Evolutionary conservation across 2,888 invertebrate genomes (phyloP), one percentile per base, ranked within the genome.

Genomic region (Clistopyga incitator): DNA sequence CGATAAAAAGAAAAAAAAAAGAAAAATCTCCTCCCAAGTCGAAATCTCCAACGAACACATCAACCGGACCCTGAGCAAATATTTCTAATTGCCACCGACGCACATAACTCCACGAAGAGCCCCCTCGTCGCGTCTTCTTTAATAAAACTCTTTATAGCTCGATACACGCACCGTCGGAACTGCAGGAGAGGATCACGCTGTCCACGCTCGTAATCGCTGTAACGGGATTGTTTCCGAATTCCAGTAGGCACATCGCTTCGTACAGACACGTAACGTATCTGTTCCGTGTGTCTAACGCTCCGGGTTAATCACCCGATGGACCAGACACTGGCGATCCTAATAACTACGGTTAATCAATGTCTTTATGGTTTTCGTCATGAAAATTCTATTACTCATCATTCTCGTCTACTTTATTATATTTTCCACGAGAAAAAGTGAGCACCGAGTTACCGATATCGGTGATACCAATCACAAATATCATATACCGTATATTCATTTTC

Each of bases 71-170:
- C 78, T 81, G 86, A 85, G 87, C 88, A 87, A 91, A 91, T 90
- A 90, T 89, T 90, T 91, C 90, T 92, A 92, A 92, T 92, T 92
- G 89, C 88, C 82, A 59, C 70, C 76, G 68, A 59, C 74, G 38
- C n/a, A 59, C 45, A 42, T n/a, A 47, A 56, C 54, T 34, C 25
- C 15, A 59, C 68, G 52, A 77, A 79, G 45, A 79, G 70, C 54
- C 74, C 52, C 72, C 56, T 25, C 52, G 67, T 52, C 23, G 47
- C 78, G 54, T 71, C 78, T 81, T 71, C 78, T 84, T 85, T 90
- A 89, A 88, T 91, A 86, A 91, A 92, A 92, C 90, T 88, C 87
- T 91, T 91, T 92, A 91, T 90, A 81, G 87, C 85, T 83, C 78
- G 77, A 84, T 84, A 84, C 77, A 80, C 72, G 61, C 52, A 67